Conservation (phyloP, 2,113 vertebrate species). For the Meles meles region DNA sequence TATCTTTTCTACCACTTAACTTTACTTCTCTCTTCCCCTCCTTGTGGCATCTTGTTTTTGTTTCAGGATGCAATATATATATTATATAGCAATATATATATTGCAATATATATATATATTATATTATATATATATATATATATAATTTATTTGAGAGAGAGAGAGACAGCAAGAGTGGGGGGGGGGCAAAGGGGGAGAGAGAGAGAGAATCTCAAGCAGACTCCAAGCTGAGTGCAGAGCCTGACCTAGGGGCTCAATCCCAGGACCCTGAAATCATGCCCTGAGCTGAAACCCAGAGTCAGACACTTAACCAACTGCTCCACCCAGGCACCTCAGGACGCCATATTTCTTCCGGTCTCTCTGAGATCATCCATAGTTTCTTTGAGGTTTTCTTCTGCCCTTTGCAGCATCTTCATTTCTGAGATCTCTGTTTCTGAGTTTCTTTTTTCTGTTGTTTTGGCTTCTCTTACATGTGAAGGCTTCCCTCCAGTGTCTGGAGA, state of each 20-base stretch:
- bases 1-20: background rate
- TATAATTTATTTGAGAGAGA: too few species aligned
- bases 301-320: too few species aligned
- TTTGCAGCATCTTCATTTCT: background rate
- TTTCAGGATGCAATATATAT: background rate
- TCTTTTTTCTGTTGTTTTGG: background rate
- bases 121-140: too few species aligned
- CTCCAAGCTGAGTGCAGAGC: too few species aligned
- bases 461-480: background rate
- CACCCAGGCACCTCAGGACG: background rate
- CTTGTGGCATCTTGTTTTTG: background rate
- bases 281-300: too few species aligned
- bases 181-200: too few species aligned
- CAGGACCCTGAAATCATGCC: too few species aligned
- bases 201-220: too few species aligned
- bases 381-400: background rate
- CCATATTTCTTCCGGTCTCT: background rate
- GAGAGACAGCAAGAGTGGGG: too few species aligned
- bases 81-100: too few species aligned
- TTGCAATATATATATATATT: too few species aligned
- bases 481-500: background rate
- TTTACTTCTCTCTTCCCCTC: background rate
- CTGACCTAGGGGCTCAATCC: too few species aligned
- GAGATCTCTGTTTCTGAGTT: background rate
- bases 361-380: background rate